These are phyloP conservation scores for Microtus richardsoni DNA, from an alignment of 2,113 vertebrate species.

Conservation along the genomic window DNA sequence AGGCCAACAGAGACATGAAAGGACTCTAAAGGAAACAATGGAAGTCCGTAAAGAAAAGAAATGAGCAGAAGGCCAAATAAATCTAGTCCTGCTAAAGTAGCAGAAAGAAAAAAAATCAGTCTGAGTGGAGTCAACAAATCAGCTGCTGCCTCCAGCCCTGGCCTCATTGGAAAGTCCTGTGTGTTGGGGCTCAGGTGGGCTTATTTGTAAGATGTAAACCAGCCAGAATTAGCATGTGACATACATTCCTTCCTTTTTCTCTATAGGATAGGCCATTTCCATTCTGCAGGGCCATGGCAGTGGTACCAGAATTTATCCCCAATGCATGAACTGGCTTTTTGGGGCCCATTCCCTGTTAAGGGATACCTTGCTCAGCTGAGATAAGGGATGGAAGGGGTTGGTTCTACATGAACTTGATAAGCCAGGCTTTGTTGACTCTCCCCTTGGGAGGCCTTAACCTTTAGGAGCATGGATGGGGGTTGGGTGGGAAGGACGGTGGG, in stretches of 20 bases:
- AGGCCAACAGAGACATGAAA: conserved; percentile 18
- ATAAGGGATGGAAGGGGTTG: too few relatives aligned
- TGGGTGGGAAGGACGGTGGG: too few relatives aligned
- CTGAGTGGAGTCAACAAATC: background rate
- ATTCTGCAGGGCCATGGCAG: background rate
- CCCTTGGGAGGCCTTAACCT: too few relatives aligned
- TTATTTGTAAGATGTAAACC: background rate
- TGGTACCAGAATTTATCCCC: too few relatives aligned
- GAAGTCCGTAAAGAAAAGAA: background rate
- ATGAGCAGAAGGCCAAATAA: conserved; percentile 14
- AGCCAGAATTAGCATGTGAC: background rate
- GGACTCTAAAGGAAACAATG: background rate
- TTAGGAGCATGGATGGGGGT: too few relatives aligned
- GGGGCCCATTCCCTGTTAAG: too few relatives aligned
- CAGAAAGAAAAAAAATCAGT: conserved; percentile 21
- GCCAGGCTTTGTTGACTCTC: too few relatives aligned
- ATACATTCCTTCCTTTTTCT: background rate
- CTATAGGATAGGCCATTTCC: background rate
- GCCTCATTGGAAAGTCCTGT: background rate
- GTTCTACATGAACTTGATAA: too few relatives aligned
- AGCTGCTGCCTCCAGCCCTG: background rate
- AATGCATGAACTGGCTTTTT: too few relatives aligned
- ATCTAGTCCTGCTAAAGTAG: background rate
- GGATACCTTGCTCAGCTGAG: too few relatives aligned
- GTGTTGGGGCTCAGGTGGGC: background rate